phyloP scores from a whole-genome alignment of 2,113 vertebrate species.

The zebrafish (Danio rerio) region GRCz12tu NC_133176.1:44026001-44026500 shows the following conservation, averaged over 20 bases:
- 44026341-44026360: neutral
- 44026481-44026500: constrained; percentile 4
- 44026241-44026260: neutral
- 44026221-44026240: neutral
- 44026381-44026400: neutral
- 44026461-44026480: constrained; percentile 2
- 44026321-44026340: neutral
- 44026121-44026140: too few relatives aligned
- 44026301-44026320: neutral
- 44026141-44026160: neutral
- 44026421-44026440: constrained; percentile 21
- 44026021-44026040: neutral
- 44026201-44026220: neutral
- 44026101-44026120: too few relatives aligned
- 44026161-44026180: neutral
- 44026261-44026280: neutral
- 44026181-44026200: neutral
- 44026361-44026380: neutral
- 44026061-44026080: neutral
- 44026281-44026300: neutral
- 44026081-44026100: too few relatives aligned
- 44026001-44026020: too few relatives aligned
- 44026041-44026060: neutral
- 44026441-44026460: constrained; percentile 8
- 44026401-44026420: neutral